phyloP scores from a whole-genome alignment of 2,888 invertebrate species.

The Malachius bipustulatus region DNA sequence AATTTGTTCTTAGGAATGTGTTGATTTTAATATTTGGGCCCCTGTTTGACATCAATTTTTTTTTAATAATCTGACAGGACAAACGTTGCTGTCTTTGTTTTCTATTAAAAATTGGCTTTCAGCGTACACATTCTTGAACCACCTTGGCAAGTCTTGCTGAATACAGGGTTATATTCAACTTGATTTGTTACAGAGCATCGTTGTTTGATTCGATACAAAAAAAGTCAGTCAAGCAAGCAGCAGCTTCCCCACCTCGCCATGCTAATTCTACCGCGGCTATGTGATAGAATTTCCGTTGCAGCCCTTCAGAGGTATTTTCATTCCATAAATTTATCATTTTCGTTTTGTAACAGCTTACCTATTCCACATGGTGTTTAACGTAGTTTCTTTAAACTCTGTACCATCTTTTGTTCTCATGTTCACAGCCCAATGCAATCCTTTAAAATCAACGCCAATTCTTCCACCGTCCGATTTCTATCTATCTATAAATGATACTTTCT shows the following conservation, averaged over 20 bases:
- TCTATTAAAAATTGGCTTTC: conserved; percentile 8
- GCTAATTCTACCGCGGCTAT: conserved; percentile 10
- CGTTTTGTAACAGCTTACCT: too few species aligned
- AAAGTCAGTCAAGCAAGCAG: conserved; percentile 9
- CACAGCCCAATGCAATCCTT: conserved; percentile 6
- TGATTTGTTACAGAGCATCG: conserved; percentile 9
- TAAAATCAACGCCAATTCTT: conserved; percentile 2
- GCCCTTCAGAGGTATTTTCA: conserved; percentile 12
- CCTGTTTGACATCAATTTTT: too few species aligned
- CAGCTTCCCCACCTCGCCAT: too few species aligned
- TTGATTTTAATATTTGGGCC: too few species aligned
- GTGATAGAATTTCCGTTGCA: conserved; percentile 11
- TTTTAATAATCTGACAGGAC: conserved; percentile 2
- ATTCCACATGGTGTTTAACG: too few species aligned
- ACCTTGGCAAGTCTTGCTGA: too few species aligned
- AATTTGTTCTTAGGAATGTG: too few species aligned
- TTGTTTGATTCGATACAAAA: conserved; percentile 9
- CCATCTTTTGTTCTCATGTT: conserved; percentile 7
- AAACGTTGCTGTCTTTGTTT: too few species aligned
- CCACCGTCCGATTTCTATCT: conserved; percentile 5
- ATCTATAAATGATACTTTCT: too few species aligned
- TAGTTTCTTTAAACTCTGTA: too few species aligned
- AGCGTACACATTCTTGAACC: conserved; percentile 11
- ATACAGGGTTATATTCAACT: too few species aligned
- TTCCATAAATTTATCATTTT: conserved; percentile 11